A percentile compares a stretch with the other conserved stretches of the same genome.
Evolutionary conservation across 2,113 vertebrate genomes (phyloP).

Genomic region (Peromyscus maniculatus): DNA sequence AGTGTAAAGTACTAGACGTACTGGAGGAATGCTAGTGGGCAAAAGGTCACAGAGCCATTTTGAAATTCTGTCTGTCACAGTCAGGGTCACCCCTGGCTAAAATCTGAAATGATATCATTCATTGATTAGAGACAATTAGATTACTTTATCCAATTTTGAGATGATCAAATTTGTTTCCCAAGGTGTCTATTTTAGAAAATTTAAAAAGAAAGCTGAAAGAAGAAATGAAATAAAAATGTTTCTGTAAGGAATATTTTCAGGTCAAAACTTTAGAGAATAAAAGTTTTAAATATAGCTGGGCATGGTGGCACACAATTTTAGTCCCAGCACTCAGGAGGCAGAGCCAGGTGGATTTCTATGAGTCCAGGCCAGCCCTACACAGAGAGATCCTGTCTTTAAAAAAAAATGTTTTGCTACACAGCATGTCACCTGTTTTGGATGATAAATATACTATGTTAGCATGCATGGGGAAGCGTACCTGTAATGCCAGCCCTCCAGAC

Average conservation of each 20-base stretch:
- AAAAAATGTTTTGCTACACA: not conserved
- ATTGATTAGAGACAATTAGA: conserved; percentile 14
- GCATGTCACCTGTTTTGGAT: not conserved
- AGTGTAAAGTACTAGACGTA: not conserved
- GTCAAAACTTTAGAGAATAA: conserved; percentile 3
- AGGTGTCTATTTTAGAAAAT: conserved; percentile 25
- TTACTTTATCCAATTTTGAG: conserved; percentile 42
- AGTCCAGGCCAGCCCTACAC: not conserved
- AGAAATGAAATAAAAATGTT: not conserved
- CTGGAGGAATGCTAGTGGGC: not conserved
- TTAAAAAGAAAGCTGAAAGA: conserved; percentile 22
- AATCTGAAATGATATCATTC: not conserved
- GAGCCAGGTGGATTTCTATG: not conserved
- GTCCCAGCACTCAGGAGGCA: not conserved
- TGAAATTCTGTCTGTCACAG: not conserved
- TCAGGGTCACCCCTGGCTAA: not conserved
- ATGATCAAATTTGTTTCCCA: conserved; percentile 29
- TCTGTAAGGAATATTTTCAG: conserved; percentile 1
- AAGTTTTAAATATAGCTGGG: not conserved
- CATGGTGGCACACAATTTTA: not conserved
- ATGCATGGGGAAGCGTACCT: not conserved
- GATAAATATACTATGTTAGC: not conserved
- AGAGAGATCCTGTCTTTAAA: not conserved
- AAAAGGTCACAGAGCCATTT: not conserved
- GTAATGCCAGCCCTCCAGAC: not conserved